phyloP scores from a whole-genome alignment of 2,113 vertebrate genomes.

The Aegithalos caudatus region DNA sequence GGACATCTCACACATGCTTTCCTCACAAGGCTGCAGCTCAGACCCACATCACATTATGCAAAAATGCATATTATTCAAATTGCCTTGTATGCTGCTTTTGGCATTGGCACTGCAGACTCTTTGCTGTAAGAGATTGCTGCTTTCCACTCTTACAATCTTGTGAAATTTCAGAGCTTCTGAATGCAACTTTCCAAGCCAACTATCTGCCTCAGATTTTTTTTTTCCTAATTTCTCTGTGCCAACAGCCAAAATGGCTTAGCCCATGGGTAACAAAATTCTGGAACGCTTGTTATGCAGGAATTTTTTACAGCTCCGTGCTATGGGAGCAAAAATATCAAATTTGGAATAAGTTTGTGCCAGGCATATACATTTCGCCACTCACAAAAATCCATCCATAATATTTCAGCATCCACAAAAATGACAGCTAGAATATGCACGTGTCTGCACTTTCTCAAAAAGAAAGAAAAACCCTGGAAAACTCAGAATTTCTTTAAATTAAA shows the following conservation, averaged over 20 bases:
- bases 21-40: neutral
- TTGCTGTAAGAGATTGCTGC: neutral
- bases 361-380: neutral
- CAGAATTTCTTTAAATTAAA: neutral
- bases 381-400: neutral
- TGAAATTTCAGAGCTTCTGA: neutral
- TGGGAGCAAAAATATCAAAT: neutral
- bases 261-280: neutral
- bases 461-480: neutral
- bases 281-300: neutral
- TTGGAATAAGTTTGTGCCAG: neutral
- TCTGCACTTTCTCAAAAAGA: neutral
- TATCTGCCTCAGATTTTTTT: neutral
- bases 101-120: neutral
- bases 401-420: neutral
- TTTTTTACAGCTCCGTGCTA: neutral
- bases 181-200: neutral
- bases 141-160: neutral
- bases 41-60: neutral
- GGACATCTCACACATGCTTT: neutral
- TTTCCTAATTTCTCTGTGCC: neutral
- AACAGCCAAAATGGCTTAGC: slow-evolving; percentile 1
- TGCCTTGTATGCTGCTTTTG: neutral
- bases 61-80: neutral
- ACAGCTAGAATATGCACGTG: neutral